Evolutionary conservation across 2,888 invertebrate species (phyloP).

Genomic region (Chaetoderma sp.): DNA sequence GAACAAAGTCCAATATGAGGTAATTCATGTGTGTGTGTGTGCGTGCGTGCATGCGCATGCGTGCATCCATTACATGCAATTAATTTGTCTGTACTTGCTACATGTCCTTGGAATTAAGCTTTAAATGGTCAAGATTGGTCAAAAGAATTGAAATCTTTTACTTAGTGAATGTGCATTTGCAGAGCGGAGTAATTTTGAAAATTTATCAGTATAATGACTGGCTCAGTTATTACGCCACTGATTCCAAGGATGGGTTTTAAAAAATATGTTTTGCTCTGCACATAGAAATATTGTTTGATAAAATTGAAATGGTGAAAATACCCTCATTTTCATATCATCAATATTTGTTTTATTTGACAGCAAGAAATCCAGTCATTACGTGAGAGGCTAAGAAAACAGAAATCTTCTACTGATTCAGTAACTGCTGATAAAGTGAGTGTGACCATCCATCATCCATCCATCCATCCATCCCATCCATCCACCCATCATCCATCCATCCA

Average conservation of each 20-base stretch:
- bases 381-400: slow-evolving; percentile 55
- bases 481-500: too few species aligned
- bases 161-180: too few species aligned
- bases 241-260: background rate
- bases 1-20: slow-evolving; percentile 56
- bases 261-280: background rate
- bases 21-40: slow-evolving; percentile 19
- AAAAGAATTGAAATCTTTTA: too few species aligned
- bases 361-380: slow-evolving; percentile 55
- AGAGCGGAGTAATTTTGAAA: background rate
- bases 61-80: background rate
- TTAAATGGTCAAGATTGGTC: too few species aligned
- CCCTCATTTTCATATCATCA: background rate
- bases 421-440: slow-evolving; percentile 56
- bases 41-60: too few species aligned
- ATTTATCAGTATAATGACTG: background rate
- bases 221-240: background rate
- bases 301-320: background rate
- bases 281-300: background rate
- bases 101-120: too few species aligned
- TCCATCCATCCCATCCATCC: too few species aligned
- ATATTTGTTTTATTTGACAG: slow-evolving; percentile 38
- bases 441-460: too few species aligned
- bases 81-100: too few species aligned
- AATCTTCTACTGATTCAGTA: slow-evolving; percentile 52